Base-by-base conservation (phyloP, 1,140 invertebrate genomes). In the Tetramorium alpestre region DNA sequence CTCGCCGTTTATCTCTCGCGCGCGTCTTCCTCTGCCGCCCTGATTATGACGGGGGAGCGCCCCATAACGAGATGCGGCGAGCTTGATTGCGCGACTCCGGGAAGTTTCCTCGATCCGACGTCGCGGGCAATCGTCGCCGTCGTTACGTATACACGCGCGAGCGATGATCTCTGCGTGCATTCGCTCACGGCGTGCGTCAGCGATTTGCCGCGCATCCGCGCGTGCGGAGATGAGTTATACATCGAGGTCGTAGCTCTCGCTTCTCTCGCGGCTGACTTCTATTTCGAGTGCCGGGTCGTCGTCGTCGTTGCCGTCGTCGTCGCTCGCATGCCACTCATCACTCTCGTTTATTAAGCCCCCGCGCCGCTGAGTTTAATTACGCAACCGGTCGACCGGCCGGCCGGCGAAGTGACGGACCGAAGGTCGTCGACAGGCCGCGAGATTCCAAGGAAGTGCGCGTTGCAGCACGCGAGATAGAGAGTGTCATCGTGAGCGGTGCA, bases 241-340 rank as follows among this genome's bases (percentile, higher is more conserved):
- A 60, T 62, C 86, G 89, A 90, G 89, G 89, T 77, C 89, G 89
- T 81, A 88, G 81, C 88, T 90, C 85, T 84, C 85, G 51, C 85
- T 69, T 44, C 7, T 44, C 80, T 60, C 54, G 47, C 65, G n/a
- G n/a, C 85, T 84, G 89, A 84, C 70, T 90, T 90, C 89, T 90
- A 90, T 90, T 90, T 90, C 89, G 89, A 90, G 89, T 90, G 67
- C 16, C 82, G 72, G 85, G 77, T 78, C 82, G 85, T 85, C 76
- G 75, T 78, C 73, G 62, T 33, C n/a, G 62, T 70, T 49, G 65
- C 22, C 65, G 49, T n/a, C 4, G 64, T 72, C 76, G 88, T 75
- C 62, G 85, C 69, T 85, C 85, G 89, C 88, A 67, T 85, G 86
- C 62, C 49, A 56, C 89, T 90, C 86, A 82, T 90, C 86, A 49